Evolutionary conservation across 1,140 invertebrate species (phyloP), one percentile per base, ranked within the genome.

Genomic region (Drosophila chauvacae): DNA sequence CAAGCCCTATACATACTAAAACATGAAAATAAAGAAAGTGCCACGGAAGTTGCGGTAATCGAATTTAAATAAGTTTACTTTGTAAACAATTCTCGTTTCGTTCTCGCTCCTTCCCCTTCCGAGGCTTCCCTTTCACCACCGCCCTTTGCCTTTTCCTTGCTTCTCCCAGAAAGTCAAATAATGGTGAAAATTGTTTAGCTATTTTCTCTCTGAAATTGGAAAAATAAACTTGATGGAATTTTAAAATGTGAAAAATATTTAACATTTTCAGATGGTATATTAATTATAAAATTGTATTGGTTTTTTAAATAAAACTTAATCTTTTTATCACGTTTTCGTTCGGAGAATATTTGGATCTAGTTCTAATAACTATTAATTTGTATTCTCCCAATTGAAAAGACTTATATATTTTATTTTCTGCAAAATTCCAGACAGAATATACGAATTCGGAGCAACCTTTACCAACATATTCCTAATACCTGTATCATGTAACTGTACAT

Each of bases 31-130:
- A 48, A 65, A 47, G 50, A 83, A 88, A 84, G 58, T 77, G 63
- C 60, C 44, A 70, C 77, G 85, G 85, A 90, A 90, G 85, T 90
- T 81, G 74, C 81, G 81, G 86, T 90, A 90, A 90, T 90, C 85
- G 85, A 90, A 90, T 90, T 90, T 90, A 85, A 90, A 90, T 90
- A 90, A 90, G 85, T 90, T 90, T 90, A 81, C 85, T 85, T 90
- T 85, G 85, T 81, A 81, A 90, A 90, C 86, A 90, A 77, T 77
- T 77, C 74, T 77, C 74, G 74, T 77, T 77, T 66, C 51, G 53
- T 45, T 45, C 30, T 59, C 37, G 45, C 53, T 51, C 11, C n/a
- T 51, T 10, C 28, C 28, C 28, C 33, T 51, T 33, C n/a, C 50
- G 5, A 2, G 4, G 26, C 35, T 37, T 58, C 20, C 23, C 45